Evolutionary conservation across 1,140 invertebrate genomes (phyloP), one percentile per base, ranked within the genome.

Genomic region (Brachystomella parvula): DNA sequence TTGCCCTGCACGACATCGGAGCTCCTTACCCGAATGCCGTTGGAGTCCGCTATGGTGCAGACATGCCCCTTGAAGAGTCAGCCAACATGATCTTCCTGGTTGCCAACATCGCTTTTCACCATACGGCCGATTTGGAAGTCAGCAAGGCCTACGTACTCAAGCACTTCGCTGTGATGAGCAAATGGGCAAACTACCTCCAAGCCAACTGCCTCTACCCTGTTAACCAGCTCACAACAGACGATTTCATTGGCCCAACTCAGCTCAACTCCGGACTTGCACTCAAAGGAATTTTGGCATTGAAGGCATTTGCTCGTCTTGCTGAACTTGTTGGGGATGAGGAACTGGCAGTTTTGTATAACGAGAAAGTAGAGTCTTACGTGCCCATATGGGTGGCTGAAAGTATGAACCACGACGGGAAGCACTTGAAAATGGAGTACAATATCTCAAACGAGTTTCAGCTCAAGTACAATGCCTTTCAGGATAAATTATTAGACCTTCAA

Each of bases 371-470:
- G 3, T 15, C 26, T 0, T 71, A 47, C 35, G 31, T 68, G 33
- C 65, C 33, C 1, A 71, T 31, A 19, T 71, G 69, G 70, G 19
- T 30, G 24, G 49, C 32, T 3, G 70, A 71, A 32, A 65, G 62
- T 17, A 29, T 71, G n/a, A 47, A 71, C 24, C 19, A 17, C 12
- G 60, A 60, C 39, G 39, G 59, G 26, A 26, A 24, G 35, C 69
- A 71, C 35, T 63, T 71, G 33, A 71, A 71, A 33, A 71, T 68
- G 66, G 69, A 71, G 24, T 71, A 71, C 69, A 71, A 71, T 35
- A 60, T 71, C 35, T 63, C 69, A 1, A 58, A 66, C 12, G 69
- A 64, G 19, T 71, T 68, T 47, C 69, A 71, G 56, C 65, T 71
- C 66, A 71, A 71, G 31, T 71, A 71, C 53, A 71, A 71, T 44